Conservation (phyloP, 2,113 vertebrate genomes). For the Hypocryptadius cinnamomeus region DNA sequence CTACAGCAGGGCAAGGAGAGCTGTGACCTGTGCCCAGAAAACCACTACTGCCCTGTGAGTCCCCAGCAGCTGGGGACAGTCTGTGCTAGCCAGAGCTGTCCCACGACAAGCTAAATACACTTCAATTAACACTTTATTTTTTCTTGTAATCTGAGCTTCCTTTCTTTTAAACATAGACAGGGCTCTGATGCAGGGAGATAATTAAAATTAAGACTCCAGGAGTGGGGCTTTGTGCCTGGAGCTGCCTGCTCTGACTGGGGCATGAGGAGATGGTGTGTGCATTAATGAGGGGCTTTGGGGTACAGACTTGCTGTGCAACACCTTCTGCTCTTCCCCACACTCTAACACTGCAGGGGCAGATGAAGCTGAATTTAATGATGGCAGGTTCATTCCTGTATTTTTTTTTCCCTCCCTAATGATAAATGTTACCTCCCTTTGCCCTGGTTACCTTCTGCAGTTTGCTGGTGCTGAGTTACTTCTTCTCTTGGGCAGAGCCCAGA, state of each 20-base stretch:
- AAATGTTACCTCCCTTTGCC: background rate
- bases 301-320: background rate
- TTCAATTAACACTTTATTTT: background rate
- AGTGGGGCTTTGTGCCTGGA: background rate
- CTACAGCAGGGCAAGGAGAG: constrained; percentile 71
- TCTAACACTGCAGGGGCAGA: background rate
- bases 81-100: background rate
- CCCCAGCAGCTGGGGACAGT: background rate
- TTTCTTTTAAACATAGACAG: background rate
- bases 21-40: constrained; percentile 80
- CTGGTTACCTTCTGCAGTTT: background rate
- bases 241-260: background rate
- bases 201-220: background rate
- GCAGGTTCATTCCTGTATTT: background rate
- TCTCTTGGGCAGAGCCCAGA: constrained; percentile 76
- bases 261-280: background rate
- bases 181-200: background rate
- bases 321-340: background rate
- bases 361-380: background rate
- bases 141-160: background rate
- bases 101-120: background rate
- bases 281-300: background rate
- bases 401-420: background rate
- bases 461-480: background rate
- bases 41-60: constrained; percentile 88